phyloP scores from a whole-genome alignment of 2,797 vertebrate species.

The Rhynchotus rufescens region DNA sequence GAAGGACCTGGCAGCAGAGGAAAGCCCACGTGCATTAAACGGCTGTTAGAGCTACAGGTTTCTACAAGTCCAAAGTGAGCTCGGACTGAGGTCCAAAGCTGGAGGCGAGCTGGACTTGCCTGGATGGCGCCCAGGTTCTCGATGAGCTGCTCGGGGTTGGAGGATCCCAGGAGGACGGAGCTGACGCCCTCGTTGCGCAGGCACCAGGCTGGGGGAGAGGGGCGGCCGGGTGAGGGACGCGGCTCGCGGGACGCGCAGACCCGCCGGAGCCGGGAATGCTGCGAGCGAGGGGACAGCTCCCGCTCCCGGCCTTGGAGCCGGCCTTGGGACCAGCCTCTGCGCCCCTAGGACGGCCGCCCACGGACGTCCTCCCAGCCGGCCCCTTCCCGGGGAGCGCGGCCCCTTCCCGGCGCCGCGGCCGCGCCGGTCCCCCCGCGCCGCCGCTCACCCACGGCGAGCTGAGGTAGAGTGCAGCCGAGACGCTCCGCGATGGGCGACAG shows the following conservation, averaged over 20 bases:
- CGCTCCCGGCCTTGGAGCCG: no score
- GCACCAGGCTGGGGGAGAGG: conserved; percentile 90
- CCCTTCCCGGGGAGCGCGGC: no score
- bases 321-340: no score
- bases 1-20: conserved; percentile 88
- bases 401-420: no score
- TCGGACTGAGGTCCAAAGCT: no score
- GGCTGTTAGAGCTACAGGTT: not conserved
- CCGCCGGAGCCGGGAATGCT: no score
- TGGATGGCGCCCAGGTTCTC: conserved; percentile 99
- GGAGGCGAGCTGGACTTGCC: conserved; percentile 75
- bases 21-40: not conserved
- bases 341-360: no score
- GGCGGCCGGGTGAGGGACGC: not conserved
- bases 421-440: no score
- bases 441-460: conserved; percentile 92
- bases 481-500: conserved; percentile 93
- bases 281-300: no score
- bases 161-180: conserved; percentile 95
- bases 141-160: conserved; percentile 95
- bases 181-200: conserved; percentile 97
- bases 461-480: conserved; percentile 94
- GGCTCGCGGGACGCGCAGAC: no score
- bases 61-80: not conserved
- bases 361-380: no score